phyloP scores from a whole-genome alignment of 2,113 vertebrate genomes.

The Ochotona curzoniae region DNA sequence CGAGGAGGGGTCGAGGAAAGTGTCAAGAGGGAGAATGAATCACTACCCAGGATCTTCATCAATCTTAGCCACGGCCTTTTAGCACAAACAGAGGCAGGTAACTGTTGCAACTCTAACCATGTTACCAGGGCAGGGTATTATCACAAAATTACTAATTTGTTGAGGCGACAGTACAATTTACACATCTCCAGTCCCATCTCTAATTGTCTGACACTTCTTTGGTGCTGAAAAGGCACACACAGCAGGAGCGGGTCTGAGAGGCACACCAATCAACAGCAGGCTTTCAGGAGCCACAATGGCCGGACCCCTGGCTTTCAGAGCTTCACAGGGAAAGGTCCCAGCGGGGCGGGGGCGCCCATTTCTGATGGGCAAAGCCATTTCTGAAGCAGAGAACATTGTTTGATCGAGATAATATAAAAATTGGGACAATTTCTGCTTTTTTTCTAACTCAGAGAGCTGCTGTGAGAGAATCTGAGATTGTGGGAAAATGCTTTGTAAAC shows the following conservation, averaged over 20 bases:
- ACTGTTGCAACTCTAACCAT: slow-evolving; percentile 56
- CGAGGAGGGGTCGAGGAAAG: neutral
- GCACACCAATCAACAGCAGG: slow-evolving; percentile 24
- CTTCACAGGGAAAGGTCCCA: slow-evolving; percentile 34
- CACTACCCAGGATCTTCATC: slow-evolving; percentile 55
- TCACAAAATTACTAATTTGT: slow-evolving; percentile 79
- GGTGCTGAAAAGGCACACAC: slow-evolving; percentile 67
- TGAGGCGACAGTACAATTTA: slow-evolving; percentile 79
- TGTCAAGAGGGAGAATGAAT: slow-evolving; percentile 64
- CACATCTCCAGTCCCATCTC: slow-evolving; percentile 75
- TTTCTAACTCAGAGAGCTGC: neutral
- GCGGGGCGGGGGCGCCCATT: neutral
- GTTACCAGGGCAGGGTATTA: slow-evolving; percentile 73
- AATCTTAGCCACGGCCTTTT: slow-evolving; percentile 65
- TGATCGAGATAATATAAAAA: slow-evolving; percentile 68
- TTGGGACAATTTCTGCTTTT: slow-evolving; percentile 33
- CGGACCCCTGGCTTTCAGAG: neutral
- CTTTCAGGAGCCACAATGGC: slow-evolving; percentile 64
- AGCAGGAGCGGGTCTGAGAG: slow-evolving; percentile 56
- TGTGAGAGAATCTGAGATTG: slow-evolving; percentile 37
- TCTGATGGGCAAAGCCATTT: slow-evolving; percentile 16
- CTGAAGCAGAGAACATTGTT: slow-evolving; percentile 54
- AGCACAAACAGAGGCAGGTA: slow-evolving; percentile 64
- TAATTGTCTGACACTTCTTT: slow-evolving; percentile 79
- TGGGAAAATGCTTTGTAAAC: slow-evolving; percentile 15